Conservation (phyloP, 2,113 vertebrate species). For the Mastomys natalensis region DNA sequence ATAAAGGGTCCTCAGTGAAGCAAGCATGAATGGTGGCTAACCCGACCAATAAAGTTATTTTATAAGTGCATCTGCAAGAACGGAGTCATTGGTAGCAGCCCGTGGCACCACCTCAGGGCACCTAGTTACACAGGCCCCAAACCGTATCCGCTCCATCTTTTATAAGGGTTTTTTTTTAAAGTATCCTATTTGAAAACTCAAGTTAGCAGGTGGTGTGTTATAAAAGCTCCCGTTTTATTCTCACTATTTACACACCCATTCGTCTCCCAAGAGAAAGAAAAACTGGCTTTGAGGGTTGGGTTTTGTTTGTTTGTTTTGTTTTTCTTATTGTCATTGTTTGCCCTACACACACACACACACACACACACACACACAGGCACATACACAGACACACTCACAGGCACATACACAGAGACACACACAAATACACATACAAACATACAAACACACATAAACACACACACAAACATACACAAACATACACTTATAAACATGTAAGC, state of each 20-base stretch:
- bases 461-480: too few relatives aligned
- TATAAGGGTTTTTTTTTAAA: not conserved
- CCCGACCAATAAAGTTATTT: conserved; percentile 85
- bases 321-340: not conserved
- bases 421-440: too few relatives aligned
- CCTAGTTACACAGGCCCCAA: not conserved
- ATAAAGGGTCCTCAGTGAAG: conserved; percentile 69
- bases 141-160: not conserved
- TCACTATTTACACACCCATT: not conserved
- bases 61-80: conserved; percentile 75
- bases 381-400: not conserved
- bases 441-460: not conserved
- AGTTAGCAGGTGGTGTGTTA: not conserved
- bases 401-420: too few relatives aligned
- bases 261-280: not conserved
- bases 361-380: too few relatives aligned
- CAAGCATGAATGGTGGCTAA: conserved; percentile 80
- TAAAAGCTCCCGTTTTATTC: conserved; percentile 1
- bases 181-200: not conserved
- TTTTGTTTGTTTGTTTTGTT: not conserved
- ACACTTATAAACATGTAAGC: too few relatives aligned
- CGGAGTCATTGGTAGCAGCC: not conserved
- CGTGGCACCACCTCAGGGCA: not conserved
- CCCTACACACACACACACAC: not conserved
- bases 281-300: not conserved